Evolutionary conservation across 2,113 vertebrate species (phyloP).

Genomic region (Ammodytes marinus): DNA sequence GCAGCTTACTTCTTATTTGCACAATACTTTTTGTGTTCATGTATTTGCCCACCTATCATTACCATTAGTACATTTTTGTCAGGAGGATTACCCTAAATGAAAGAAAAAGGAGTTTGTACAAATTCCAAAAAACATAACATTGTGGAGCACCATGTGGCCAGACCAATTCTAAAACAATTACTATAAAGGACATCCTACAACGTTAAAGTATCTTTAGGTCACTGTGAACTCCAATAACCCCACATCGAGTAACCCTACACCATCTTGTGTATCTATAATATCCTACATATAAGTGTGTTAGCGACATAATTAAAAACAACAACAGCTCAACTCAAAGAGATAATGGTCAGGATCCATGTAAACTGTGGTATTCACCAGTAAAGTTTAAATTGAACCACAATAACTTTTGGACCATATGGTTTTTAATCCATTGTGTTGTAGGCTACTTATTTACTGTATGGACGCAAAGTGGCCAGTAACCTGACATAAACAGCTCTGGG

Average conservation of each 20-base stretch:
- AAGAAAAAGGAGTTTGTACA: background rate
- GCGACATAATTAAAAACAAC: background rate
- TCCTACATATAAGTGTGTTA: background rate
- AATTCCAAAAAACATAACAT: background rate
- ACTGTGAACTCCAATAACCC: background rate
- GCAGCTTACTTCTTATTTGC: background rate
- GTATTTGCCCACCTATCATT: background rate
- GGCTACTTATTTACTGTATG: background rate
- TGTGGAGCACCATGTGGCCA: background rate
- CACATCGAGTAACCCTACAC: background rate
- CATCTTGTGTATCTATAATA: background rate
- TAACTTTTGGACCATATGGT: background rate
- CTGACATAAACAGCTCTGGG: conserved; percentile 23
- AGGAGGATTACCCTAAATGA: no score
- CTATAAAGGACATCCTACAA: background rate
- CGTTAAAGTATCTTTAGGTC: background rate
- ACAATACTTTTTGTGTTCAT: background rate
- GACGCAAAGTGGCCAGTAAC: conserved; percentile 30
- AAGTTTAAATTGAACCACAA: background rate
- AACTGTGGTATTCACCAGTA: background rate
- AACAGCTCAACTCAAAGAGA: no score
- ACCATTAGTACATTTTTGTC: background rate
- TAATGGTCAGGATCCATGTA: background rate
- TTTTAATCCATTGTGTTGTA: background rate
- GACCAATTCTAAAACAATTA: background rate